A percentile compares a stretch with the other conserved stretches of the same genome.
Evolutionary conservation across 2,113 vertebrate genomes (phyloP).

Genomic region (Eublepharis macularius): DNA sequence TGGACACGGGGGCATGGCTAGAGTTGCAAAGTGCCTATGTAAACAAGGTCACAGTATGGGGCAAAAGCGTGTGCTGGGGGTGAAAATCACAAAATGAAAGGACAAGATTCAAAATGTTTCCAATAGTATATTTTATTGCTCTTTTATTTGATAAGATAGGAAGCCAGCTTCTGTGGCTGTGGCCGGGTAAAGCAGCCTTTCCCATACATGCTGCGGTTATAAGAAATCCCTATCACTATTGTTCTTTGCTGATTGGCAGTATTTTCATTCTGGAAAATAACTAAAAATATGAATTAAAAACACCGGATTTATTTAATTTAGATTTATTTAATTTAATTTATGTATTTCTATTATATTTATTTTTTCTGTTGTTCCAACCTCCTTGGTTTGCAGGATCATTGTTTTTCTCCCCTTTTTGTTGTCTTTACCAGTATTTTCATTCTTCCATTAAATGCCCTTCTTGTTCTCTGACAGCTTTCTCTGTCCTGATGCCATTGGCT

Average conservation of each 20-base stretch:
- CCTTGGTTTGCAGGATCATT: too few relatives aligned
- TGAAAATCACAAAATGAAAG: background rate
- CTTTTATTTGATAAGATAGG: background rate
- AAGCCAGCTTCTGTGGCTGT: background rate
- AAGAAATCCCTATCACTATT: background rate
- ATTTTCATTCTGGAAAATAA: background rate
- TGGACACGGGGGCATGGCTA: background rate
- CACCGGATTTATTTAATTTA: too few relatives aligned
- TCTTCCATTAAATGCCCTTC: background rate
- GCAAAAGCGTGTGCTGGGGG: background rate
- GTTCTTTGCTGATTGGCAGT: too few relatives aligned
- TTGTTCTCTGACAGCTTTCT: background rate
- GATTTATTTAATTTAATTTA: too few relatives aligned
- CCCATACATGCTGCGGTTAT: background rate
- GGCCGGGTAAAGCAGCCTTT: background rate
- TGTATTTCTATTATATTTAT: too few relatives aligned
- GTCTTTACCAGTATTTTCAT: too few relatives aligned
- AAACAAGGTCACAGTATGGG: background rate
- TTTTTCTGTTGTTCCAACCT: too few relatives aligned
- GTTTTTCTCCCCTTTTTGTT: too few relatives aligned
- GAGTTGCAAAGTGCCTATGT: background rate
- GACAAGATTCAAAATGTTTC: background rate
- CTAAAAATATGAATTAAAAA: too few relatives aligned
- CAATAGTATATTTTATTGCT: background rate
- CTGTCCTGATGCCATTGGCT: background rate